Percentiles rank a stretch among this genome's conserved stretches.
Evolutionary conservation across 2,888 invertebrate species (phyloP).

Genomic region (Euzetes globulus): DNA sequence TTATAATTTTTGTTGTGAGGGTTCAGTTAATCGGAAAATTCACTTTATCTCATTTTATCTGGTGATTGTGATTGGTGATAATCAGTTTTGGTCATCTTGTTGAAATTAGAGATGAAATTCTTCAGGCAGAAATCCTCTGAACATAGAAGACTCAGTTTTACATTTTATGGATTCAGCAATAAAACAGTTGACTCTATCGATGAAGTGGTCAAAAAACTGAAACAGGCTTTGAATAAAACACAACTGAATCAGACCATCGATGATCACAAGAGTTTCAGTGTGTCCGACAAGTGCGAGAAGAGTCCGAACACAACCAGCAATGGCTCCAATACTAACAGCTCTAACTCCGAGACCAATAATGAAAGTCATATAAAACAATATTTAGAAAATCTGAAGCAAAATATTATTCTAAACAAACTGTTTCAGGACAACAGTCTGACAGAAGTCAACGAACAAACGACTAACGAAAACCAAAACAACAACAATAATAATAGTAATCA

Average conservation of each 20-base stretch:
- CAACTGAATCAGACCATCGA: not conserved
- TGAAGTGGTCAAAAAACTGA: slow-evolving; percentile 20
- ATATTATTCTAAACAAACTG: slow-evolving; percentile 5
- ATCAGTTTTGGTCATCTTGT: not conserved
- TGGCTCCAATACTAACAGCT: not conserved
- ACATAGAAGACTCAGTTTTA: not conserved
- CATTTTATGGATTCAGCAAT: not conserved
- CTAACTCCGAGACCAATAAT: not conserved
- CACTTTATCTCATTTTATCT: too few species aligned
- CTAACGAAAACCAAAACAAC: not conserved
- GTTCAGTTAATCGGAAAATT: too few species aligned
- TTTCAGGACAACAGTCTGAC: not conserved
- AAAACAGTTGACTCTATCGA: slow-evolving; percentile 6
- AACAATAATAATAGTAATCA: not conserved
- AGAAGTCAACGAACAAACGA: not conserved
- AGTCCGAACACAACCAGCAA: not conserved
- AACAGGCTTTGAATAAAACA: slow-evolving; percentile 1
- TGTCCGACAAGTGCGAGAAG: not conserved
- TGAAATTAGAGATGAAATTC: slow-evolving; percentile 1
- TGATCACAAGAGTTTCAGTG: not conserved
- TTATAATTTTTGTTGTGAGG: too few species aligned
- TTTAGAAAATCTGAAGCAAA: slow-evolving; percentile 16
- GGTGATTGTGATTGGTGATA: not conserved
- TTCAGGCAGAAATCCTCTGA: slow-evolving; percentile 27
- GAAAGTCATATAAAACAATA: slow-evolving; percentile 2